Conservation (phyloP, 2,113 vertebrate genomes). For the Phodopus roborovskii region DNA sequence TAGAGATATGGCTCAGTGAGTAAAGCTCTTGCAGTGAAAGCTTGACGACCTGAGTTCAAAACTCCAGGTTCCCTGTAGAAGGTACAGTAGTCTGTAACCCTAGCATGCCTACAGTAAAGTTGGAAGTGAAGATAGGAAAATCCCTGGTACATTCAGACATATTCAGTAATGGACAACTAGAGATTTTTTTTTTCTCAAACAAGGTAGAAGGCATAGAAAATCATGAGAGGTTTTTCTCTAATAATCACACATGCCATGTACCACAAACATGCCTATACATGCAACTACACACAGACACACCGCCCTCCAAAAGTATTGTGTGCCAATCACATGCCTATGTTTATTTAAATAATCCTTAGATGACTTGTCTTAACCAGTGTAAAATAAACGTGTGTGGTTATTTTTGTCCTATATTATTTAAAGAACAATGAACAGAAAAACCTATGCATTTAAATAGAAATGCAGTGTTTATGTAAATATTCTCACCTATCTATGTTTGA, state of each 20-base stretch:
- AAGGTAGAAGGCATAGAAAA: too few species aligned
- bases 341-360: not conserved
- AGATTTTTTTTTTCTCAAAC: not conserved
- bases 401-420: not conserved
- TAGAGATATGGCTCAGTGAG: not conserved
- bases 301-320: not conserved
- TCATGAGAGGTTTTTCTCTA: not conserved
- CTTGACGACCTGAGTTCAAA: not conserved
- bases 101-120: not conserved
- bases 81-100: not conserved
- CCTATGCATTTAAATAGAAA: not conserved
- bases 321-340: too few species aligned
- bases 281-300: rapidly evolving
- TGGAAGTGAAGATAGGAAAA: too few species aligned
- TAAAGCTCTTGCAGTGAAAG: not conserved
- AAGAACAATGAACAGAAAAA: not conserved
- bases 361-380: not conserved
- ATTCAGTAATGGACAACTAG: not conserved
- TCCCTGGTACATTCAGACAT: too few species aligned
- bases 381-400: not conserved
- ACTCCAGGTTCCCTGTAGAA: not conserved
- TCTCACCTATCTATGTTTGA: not conserved
- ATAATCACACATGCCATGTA: not conserved
- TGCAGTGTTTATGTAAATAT: not conserved
- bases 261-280: too few species aligned